Percentiles rank a stretch among this genome's conserved stretches.
Evolutionary conservation across 2,797 vertebrate genomes (phyloP).

Genomic region (Anguilla anguilla): DNA sequence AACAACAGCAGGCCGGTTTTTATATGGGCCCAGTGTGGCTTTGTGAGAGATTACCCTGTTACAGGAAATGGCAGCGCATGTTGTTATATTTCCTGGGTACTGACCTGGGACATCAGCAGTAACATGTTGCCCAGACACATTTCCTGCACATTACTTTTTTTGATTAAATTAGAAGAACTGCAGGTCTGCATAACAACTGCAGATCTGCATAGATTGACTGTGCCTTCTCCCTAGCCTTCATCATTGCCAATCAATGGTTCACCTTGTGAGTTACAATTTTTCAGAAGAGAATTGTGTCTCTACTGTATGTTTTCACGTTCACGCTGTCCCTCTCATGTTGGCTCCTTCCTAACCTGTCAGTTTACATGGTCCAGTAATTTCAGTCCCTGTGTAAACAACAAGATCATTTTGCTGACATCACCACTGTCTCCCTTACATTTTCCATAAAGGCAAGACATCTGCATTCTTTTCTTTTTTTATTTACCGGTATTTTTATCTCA

Average conservation of each 20-base stretch:
- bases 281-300: neutral
- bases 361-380: neutral
- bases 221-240: neutral
- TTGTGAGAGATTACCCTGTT: constrained; percentile 10
- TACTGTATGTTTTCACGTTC: neutral
- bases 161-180: neutral
- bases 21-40: neutral
- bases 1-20: constrained; percentile 4
- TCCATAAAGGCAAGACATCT: neutral
- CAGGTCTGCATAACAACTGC: neutral
- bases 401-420: neutral
- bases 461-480: neutral
- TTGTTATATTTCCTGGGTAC: neutral
- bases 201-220: neutral
- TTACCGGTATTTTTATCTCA: neutral
- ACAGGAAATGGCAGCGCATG: neutral
- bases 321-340: neutral
- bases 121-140: neutral
- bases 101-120: neutral
- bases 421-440: neutral
- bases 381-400: neutral
- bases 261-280: neutral
- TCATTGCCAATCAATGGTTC: neutral
- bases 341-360: neutral
- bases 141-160: neutral